Percentiles rank a stretch among this genome's conserved stretches.
Evolutionary conservation across 2,888 invertebrate genomes (phyloP).

Genomic region (Ptilodon capucinus): DNA sequence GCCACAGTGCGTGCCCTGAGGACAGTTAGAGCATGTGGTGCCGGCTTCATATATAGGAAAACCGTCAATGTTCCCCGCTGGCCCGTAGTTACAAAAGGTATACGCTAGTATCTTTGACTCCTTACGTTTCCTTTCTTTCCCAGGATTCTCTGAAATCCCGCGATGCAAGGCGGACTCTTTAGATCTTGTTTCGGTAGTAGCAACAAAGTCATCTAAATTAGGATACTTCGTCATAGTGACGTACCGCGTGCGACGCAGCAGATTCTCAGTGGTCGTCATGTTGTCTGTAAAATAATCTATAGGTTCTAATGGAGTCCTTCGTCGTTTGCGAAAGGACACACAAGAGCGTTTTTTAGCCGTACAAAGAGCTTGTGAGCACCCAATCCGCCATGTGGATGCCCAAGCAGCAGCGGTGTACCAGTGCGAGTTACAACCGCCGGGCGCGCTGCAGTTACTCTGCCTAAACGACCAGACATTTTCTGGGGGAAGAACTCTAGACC

Average conservation of each 20-base stretch:
- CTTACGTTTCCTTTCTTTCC: conserved; percentile 30
- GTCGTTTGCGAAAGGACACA: conserved; percentile 53
- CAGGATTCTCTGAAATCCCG: conserved; percentile 36
- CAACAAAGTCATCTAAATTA: conserved; percentile 49
- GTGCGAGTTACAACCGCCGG: conserved; percentile 70
- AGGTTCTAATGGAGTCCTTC: conserved; percentile 22
- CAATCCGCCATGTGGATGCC: conserved; percentile 74
- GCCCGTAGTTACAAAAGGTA: conserved; percentile 76
- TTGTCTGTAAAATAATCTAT: not conserved
- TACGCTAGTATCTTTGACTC: conserved; percentile 66
- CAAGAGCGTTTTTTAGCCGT: conserved; percentile 64
- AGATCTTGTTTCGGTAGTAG: conserved; percentile 26
- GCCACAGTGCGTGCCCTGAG: conserved; percentile 63
- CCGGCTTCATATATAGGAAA: conserved; percentile 74
- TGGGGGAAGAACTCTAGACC: conserved; percentile 60
- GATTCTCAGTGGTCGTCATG: conserved; percentile 39
- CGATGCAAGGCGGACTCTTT: conserved; percentile 61
- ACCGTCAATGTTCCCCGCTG: conserved; percentile 73
- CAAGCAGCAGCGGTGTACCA: conserved; percentile 74
- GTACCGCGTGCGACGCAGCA: conserved; percentile 59
- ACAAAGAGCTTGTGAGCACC: conserved; percentile 72
- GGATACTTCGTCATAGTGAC: conserved; percentile 42
- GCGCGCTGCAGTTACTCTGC: conserved; percentile 64
- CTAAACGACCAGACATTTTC: conserved; percentile 68
- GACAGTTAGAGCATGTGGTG: conserved; percentile 62